These are phyloP conservation scores for Cyclophora punctaria DNA, from an alignment of 2,888 invertebrate genomes.

Conservation along the genomic window DNA sequence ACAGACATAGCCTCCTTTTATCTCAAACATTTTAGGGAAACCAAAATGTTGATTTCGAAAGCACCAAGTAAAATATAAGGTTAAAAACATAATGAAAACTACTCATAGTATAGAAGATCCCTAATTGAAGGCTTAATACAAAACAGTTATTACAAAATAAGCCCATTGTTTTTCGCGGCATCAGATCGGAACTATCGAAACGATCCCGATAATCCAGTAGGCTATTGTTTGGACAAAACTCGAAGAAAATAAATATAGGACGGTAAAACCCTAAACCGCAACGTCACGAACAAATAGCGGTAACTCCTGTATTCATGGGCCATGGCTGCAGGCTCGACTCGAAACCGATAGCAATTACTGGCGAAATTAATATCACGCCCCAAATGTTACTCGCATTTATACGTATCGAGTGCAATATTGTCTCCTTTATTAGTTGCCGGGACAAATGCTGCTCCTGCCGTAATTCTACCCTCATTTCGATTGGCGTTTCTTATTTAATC, in stretches of 20 bases:
- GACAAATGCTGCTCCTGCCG: constrained; percentile 62
- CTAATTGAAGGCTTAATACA: constrained; percentile 32
- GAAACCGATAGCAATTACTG: constrained; percentile 74
- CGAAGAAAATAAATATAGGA: constrained; percentile 71
- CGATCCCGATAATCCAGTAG: constrained; percentile 51
- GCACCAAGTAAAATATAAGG: not conserved
- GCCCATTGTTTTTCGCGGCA: constrained; percentile 38
- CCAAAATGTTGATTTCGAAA: too few species aligned
- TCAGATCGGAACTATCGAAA: constrained; percentile 47
- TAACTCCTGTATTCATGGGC: constrained; percentile 74
- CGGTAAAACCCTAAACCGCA: constrained; percentile 69
- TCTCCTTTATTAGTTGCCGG: constrained; percentile 73
- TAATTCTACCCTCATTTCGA: constrained; percentile 61
- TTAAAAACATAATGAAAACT: too few species aligned
- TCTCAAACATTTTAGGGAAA: too few species aligned
- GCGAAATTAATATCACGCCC: constrained; percentile 73
- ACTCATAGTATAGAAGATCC: constrained; percentile 5
- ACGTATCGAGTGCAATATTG: constrained; percentile 75
- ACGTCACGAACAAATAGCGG: constrained; percentile 74
- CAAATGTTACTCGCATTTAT: constrained; percentile 73
- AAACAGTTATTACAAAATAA: constrained; percentile 38
- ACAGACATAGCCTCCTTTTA: too few species aligned
- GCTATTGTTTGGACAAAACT: constrained; percentile 60
- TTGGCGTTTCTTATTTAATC: constrained; percentile 50
- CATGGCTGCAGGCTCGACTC: constrained; percentile 68